phyloP scores from a whole-genome alignment of 2,113 vertebrate species.

The Azemiops feae region DNA sequence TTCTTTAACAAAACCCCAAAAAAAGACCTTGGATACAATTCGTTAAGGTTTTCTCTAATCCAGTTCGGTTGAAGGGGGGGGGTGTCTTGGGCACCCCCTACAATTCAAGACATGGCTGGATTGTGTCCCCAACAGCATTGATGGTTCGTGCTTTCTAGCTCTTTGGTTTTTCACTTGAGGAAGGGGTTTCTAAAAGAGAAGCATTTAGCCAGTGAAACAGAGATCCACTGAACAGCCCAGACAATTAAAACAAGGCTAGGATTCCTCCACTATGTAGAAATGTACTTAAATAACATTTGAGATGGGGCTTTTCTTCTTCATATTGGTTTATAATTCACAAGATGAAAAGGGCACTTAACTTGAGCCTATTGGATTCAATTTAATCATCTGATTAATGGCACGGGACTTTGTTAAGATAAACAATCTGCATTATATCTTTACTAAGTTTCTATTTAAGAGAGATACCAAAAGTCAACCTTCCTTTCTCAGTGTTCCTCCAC shows the following conservation, averaged over 20 bases:
- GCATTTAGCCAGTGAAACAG: background rate
- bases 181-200: background rate
- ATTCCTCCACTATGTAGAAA: background rate
- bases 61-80: background rate
- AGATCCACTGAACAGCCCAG: background rate
- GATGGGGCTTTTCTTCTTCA: constrained; percentile 5
- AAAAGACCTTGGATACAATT: background rate
- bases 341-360: background rate
- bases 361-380: background rate
- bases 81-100: background rate
- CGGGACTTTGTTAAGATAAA: background rate
- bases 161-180: background rate
- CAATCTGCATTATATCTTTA: background rate
- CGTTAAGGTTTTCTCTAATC: background rate
- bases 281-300: background rate
- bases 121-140: background rate
- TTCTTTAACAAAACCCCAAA: constrained; percentile 19
- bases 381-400: background rate
- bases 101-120: too few species aligned
- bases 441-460: background rate
- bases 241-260: background rate
- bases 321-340: background rate
- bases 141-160: background rate
- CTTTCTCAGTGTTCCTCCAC: background rate
- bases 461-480: background rate